Base-by-base conservation (phyloP, 1,140 invertebrate genomes). In the Leptinotarsa texana region DNA sequence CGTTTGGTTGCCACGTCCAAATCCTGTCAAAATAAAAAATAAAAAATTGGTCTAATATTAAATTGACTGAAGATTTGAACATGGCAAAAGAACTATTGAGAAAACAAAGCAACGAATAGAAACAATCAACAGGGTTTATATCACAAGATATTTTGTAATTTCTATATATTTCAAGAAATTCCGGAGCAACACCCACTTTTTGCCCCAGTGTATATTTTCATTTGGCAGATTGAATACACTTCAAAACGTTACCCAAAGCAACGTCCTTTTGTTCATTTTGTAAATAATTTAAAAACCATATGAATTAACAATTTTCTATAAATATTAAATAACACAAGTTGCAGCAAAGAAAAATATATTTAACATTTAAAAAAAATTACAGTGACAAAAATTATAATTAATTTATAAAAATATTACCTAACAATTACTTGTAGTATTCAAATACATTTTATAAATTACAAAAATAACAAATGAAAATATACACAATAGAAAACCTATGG, bases 401-500 rank as follows among this genome's bases (percentile, higher is more conserved):
- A 48, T 65, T 48, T 21, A 49, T 24, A 48, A 74, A 62, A 67
- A 69, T 68, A 69, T 61, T 66, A 67, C 63, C 27, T 57, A 71
- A 75, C 63, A 72, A 48, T 61, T 21, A 68, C 63, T 69, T 67
- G 47, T 63, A 21, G 70, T 67, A 61, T 49, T 21, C 15, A 24
- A 57, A 51, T 33, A 71, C 33, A 74, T 47, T 22, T 68, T 24
- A 74, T 68, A 66, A 71, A 71, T 22, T 68, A 72, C 49, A 66
- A 66, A 72, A 74, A 75, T 70, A 76, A 74, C 72, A 77, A 77
- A 77, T 75, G 69, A 79, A 79, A 76, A 79, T 80, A 79, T 76
- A 77, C 73, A 80, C 79, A 78, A 74, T 78, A 75, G 76, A 80
- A 78, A 75, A 78, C 74, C 77, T 74, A 76, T 77, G 72, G 70